Percentiles rank a stretch among this genome's conserved stretches.
Conservation (phyloP, 2,797 vertebrate species). For the Crenichthys baileyi region DNA sequence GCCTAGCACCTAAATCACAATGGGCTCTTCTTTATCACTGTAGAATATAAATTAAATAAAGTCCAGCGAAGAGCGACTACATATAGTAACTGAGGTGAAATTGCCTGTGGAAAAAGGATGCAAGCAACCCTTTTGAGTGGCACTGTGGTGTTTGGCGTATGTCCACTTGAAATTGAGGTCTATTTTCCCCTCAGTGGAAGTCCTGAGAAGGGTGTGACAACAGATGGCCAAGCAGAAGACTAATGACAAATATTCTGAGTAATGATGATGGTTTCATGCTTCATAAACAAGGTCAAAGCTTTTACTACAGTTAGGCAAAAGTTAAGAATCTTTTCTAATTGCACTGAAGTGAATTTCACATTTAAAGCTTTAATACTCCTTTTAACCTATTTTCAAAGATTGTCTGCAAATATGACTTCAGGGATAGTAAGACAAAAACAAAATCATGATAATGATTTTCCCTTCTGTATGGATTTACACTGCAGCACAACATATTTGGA, state of each 20-base stretch:
- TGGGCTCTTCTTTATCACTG: not conserved
- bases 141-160: constrained; percentile 66
- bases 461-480: constrained; percentile 28
- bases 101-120: constrained; percentile 74
- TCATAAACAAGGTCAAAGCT: constrained; percentile 21
- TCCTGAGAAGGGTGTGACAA: constrained; percentile 43
- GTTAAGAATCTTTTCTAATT: not conserved
- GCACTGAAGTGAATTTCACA: not conserved
- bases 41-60: constrained; percentile 38
- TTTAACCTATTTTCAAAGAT: not conserved
- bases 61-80: constrained; percentile 30
- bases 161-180: constrained; percentile 67
- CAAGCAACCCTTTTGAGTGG: constrained; percentile 65
- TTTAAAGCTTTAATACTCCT: not conserved
- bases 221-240: constrained; percentile 56
- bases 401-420: constrained; percentile 21
- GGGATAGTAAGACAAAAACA: constrained; percentile 2
- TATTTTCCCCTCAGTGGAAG: constrained; percentile 53
- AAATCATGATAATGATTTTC: constrained; percentile 23
- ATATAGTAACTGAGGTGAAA: constrained; percentile 64
- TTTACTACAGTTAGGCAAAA: constrained; percentile 18
- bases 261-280: constrained; percentile 39
- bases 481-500: constrained; percentile 59
- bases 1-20: not conserved
- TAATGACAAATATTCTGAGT: constrained; percentile 48